These are phyloP conservation scores for Teleopsis dalmanni DNA, from an alignment of 1,140 invertebrate genomes.

Conservation along the genomic window DNA sequence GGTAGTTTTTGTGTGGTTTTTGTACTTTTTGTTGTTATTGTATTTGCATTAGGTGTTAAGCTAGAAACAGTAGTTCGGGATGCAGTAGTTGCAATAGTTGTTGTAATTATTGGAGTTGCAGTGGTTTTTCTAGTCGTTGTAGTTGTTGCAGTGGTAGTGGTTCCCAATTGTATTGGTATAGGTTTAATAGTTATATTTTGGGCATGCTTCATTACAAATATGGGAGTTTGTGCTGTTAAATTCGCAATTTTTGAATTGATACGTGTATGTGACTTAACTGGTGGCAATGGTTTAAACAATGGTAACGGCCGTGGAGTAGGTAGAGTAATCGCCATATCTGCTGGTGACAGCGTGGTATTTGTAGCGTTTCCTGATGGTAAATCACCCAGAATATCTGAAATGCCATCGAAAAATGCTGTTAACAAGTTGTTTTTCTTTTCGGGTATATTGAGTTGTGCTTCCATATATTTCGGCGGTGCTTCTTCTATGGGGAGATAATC, in stretches of 20 bases:
- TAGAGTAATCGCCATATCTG: not conserved
- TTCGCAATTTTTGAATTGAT: slow-evolving; percentile 39
- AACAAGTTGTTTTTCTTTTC: not conserved
- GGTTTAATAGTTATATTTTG: slow-evolving; percentile 17
- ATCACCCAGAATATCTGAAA: not conserved
- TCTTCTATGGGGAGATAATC: not conserved
- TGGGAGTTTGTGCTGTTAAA: slow-evolving; percentile 30
- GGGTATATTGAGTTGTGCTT: too few species aligned
- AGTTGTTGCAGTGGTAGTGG: slow-evolving; percentile 1
- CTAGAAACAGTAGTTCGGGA: not conserved
- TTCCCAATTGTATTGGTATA: slow-evolving; percentile 3
- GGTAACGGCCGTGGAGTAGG: slow-evolving; percentile 23
- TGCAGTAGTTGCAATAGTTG: not conserved
- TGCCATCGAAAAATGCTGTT: not conserved
- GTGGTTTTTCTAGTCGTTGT: slow-evolving; percentile 12
- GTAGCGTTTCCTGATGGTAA: not conserved
- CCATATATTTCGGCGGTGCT: too few species aligned
- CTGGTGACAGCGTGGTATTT: not conserved
- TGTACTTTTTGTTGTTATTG: slow-evolving; percentile 6
- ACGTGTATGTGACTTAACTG: slow-evolving; percentile 25
- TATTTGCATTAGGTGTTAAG: not conserved
- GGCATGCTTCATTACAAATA: slow-evolving; percentile 2
- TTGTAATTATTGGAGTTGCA: not conserved
- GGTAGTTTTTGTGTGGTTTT: not conserved
- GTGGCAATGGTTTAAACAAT: slow-evolving; percentile 31